Evolutionary conservation across 2,888 invertebrate species (phyloP), one percentile per base, ranked within the genome.

Genomic region (Lasioglossum oenotherae): DNA sequence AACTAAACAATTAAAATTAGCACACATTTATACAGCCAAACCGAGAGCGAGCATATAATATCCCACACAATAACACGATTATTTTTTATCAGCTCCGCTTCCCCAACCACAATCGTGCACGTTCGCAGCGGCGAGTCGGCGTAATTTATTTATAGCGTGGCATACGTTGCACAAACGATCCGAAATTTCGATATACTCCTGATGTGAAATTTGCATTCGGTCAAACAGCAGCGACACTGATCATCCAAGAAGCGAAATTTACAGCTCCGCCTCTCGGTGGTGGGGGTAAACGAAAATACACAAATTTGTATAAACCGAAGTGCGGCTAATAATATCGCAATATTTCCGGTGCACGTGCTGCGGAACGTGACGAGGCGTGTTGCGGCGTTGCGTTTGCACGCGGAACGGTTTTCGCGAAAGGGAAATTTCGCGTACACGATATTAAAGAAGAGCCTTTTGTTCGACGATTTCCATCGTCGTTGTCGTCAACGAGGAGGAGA

Each of bases 371-470:
- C 64, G 64, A 67, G 16, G 23, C 49, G 23, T 23, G 49, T 53
- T 31, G 23, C 49, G 49, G 49, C 19, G 49, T 23, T 19, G 64
- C 27, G 31, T 44, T 64, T 31, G 16, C 64, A 35, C 35, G 64
- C 35, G 16, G 8, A 67, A 16, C 64, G 31, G 31, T 67, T 67
- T 35, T 35, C 64, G 64, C 31, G 2, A 19, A 23, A 38, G 35
- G 73, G 67, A 77, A 84, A 81, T 84, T 84, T 78, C 46, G 16
- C 16, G 16, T 4, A 8, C 23, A 8, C 5, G 72, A 81, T 64
- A 78, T 84, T 80, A 82, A 82, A 72, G 81, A 80, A 78, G 69
- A 0, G 23, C 23, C 81, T 87, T 69, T 87, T 87, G 87, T 84
- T 87, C 81, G 78, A 81, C 44, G 84, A 73, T 80, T 31, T 14